Evolutionary conservation across 1,140 invertebrate species (phyloP), one percentile per base, ranked within the genome.

Genomic region (Drosophila tristis): DNA sequence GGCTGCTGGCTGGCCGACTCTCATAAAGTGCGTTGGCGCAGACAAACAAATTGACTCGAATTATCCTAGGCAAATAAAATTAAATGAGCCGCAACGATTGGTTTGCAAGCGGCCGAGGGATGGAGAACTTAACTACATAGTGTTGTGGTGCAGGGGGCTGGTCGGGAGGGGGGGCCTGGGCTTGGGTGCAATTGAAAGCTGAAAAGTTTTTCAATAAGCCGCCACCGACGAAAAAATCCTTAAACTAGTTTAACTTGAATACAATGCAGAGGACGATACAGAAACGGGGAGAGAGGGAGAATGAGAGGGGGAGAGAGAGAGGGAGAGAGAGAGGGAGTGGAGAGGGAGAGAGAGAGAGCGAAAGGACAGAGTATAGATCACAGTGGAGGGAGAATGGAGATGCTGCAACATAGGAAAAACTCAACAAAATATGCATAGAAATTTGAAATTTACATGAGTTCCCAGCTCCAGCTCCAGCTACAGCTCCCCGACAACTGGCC

Each of bases 121-220:
- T 6, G 29, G 6, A 2, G 6, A 70, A 73, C 49, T 68, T 63
- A 74, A 74, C 77, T 78, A 49, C 43, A 43, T 23, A 23, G 4
- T 25, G 3, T 25, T 25, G n/a, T 25, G 23, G 23, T 25, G 23
- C 20, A 20, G 23, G 23, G 23, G 23, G 20, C 20, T 20, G 20
- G 20, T 16, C 16, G 20, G 20, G 54, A n/a, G 16, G 23, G 57
- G 23, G 57, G 9, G 9, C 31, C 4, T 20, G 20, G 20, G 9
- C 31, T 11, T 20, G 20, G 20, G 20, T 20, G 20, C 20, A 20
- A 20, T 20, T 20, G 31, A 49, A 42, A 42, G 65, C 64, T 70
- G 29, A 44, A 89, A 87, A 87, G 65, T 87, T 87, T 87, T 89
- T 80, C 82, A 87, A 87, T 87, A 89, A 86, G 82, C 70, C 78